Base-by-base conservation (phyloP, 53 echinoderm and acorn worm genomes). In the Actinopyga echinites region DNA sequence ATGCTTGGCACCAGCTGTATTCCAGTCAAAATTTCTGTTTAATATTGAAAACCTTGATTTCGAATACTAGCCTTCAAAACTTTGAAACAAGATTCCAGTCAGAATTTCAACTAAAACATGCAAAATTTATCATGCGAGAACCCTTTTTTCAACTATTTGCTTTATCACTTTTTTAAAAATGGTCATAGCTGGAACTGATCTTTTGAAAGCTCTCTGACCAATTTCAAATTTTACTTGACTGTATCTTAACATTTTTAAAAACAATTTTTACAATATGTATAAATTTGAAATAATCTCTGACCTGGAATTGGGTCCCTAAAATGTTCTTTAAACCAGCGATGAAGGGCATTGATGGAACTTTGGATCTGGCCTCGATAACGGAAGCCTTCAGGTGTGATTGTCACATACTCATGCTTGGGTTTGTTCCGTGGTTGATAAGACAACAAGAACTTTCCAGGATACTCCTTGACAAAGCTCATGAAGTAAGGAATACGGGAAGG, bases 231-330 rank as follows among this genome's bases (percentile, higher is more conserved):
- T 8, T 29, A 21, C 17, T 30, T 30, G 11, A 11, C 3, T n/a
- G n/a, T n/a, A 44, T 11, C 12, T 44, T 6, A 44, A 11, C 11
- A n/a, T n/a, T n/a, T 44, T 11, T 44, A 62, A 59, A 8, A 1
- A 62, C 17, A 56, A 1, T 29, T 62, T 62, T 62, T 4, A 26
- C 8, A 7, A 13, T 62, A 69, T 33, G 8, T 15, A 28, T 1
- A 69, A 69, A 1, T 44, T 44, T 11, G 12, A 44, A 3, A 44
- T 83, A 22, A 28, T 32, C 20, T 57, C 75, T 60, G 8, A 92
- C 92, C 92, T 78, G 92, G 97, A 43, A 97, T 97, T 12, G 97
- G 97, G 79, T 94, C 97, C 75, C 97, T 94, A 83, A 97, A 97
- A 64, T 97, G 97, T 60, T 92, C 93, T 85, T 97, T 97, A 82